Evolutionary conservation across 2,113 vertebrate species (phyloP), one percentile per base, ranked within the genome.

Genomic region (Phylloscopus trochilus): DNA sequence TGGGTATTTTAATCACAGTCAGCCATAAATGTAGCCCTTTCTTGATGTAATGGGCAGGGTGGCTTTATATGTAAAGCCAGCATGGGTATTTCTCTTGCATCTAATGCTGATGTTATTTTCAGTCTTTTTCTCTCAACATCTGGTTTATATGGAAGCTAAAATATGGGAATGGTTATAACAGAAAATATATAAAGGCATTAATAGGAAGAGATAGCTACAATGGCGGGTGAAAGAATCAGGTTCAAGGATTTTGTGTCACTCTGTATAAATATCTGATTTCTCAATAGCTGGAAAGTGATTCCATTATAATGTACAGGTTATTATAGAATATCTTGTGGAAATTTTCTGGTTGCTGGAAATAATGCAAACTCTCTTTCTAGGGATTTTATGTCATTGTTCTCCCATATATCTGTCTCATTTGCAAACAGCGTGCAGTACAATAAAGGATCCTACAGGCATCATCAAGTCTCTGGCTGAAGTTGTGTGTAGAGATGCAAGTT

Each of bases 121-220:
- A 60, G 39, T 21, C 18, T 76, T 89, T 84, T 96, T 76, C 67
- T 95, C 44, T 72, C 70, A 69, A 9, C 17, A 20, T 8, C 28
- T 66, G 21, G 21, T 59, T 83, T 59, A 83, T 59, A 51, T 30
- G 37, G 58, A 87, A 91, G 20, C 16, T 85, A 41, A 83, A 80
- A 55, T 15, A 28, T 10, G 6, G 15, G 21, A 51, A 56, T 14
- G 12, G 37, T 52, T 89, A 44, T 6, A 39, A 62, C 9, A 91
- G 83, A 86, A 92, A 96, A 90, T 59, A n/a, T n/a, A n/a, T n/a
- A n/a, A 62, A 91, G 62, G 15, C 58, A 41, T 74, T 88, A 41
- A 58, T 53, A 91, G 62, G 49, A 91, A 91, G 60, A 67, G 51
- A 37, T 23, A 37, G 58, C 30, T 67, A 68, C 18, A 87, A 31